Base-by-base conservation (phyloP, 2,888 invertebrate genomes). In the Agrochola litura region DNA sequence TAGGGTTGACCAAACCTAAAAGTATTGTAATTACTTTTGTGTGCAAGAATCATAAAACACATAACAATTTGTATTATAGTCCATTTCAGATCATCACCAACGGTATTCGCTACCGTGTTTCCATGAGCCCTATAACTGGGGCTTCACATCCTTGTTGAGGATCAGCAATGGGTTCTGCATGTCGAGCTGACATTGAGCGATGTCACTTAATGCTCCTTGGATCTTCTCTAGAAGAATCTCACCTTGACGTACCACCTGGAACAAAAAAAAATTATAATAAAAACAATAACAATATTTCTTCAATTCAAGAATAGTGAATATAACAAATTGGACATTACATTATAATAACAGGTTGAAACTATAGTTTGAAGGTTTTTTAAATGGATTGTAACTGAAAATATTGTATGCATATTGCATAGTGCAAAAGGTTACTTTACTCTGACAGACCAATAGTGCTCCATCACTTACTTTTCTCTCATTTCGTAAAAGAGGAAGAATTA, bases 131-230 rank as follows among this genome's bases (percentile, higher is more conserved):
- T 96, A 96, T 96, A 96, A 95, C 83, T 91, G 93, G n/a, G 95
- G 93, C 81, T 94, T 95, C 6, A 92, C 83, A 82, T 96, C 96
- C 80, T 95, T 95, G 76, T 97, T 96, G 8, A 96, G 89, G 22
- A 97, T 96, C 2, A 96, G 92, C 0, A 96, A 94, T 6, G 97
- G 97, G 92, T 98, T 98, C 90, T 98, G 98, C 98, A 99, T 99
- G 89, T 99, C 98, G 0, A 99, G 96, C 90, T 99, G 99, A 68
- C 98, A 98, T 92, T 99, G 98, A 0, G 99, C 99, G 76, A 99
- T 99, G 91, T 99, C 99, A 91, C 99, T 98, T 1, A 99, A 96
- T 0, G 99, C 99, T 19, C 98, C 97, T 95, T 99, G 99, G 70
- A 99, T 99, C 93, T 98, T 98, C 90, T 98, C 98, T 56, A 99